phyloP scores from a whole-genome alignment of 2,113 vertebrate species.

The Takifugu bimaculatus region DNA sequence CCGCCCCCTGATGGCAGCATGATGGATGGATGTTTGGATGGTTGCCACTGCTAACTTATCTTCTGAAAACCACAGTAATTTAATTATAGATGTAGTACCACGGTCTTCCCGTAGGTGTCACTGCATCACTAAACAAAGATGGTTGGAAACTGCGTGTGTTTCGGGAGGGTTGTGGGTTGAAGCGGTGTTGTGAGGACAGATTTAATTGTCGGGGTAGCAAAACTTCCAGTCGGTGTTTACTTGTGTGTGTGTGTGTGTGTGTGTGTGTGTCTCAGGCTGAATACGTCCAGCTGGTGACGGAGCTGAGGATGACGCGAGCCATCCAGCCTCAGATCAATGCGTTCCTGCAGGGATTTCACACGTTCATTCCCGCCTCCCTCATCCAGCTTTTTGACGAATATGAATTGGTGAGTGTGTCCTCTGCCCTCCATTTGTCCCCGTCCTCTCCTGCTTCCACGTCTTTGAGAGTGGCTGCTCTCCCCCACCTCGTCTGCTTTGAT shows the following conservation, averaged over 20 bases:
- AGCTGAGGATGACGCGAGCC: conserved; percentile 97
- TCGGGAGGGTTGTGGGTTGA: too few relatives aligned
- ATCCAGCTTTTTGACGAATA: conserved; percentile 98
- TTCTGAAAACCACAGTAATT: conserved; percentile 8
- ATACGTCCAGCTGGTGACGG: conserved; percentile 98
- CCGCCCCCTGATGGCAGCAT: not conserved
- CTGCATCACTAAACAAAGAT: conserved; percentile 22
- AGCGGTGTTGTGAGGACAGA: too few relatives aligned
- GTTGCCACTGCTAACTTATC: too few relatives aligned
- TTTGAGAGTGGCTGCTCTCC: not conserved
- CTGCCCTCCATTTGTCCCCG: not conserved
- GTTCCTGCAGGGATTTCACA: conserved; percentile 96
- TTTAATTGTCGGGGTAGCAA: too few relatives aligned
- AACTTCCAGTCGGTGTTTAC: too few relatives aligned
- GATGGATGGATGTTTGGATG: too few relatives aligned
- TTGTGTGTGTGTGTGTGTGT: conserved; percentile 14
- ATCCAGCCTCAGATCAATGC: conserved; percentile 99
- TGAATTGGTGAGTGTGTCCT: conserved; percentile 85
- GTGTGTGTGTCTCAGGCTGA: conserved; percentile 78
- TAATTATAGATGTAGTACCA: conserved; percentile 8
- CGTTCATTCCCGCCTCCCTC: conserved; percentile 93
- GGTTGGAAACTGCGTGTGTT: too few relatives aligned
- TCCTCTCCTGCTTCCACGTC: too few relatives aligned
- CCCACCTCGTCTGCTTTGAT: conserved; percentile 6
- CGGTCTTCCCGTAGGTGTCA: conserved; percentile 28